Percentiles rank a stretch among this genome's conserved stretches.
Conservation (phyloP, 2,888 invertebrate genomes). For the Sympetrum striolatum region DNA sequence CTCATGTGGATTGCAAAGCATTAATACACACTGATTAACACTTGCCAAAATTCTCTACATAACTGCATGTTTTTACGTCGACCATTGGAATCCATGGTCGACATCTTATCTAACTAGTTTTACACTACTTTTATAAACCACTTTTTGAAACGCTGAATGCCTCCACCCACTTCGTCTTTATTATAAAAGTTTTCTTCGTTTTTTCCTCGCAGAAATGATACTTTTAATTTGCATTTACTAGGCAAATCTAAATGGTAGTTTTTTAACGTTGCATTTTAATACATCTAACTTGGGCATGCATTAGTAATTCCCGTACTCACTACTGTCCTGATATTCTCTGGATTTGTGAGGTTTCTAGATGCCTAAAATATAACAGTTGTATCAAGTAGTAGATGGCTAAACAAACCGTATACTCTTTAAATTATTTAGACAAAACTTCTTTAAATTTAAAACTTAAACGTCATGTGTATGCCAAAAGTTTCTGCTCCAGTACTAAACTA, state of each 20-base stretch:
- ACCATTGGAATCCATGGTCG: conserved; percentile 6
- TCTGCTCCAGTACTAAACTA: neutral
- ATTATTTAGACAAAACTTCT: neutral
- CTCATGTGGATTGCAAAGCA: conserved; percentile 24
- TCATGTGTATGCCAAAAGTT: neutral
- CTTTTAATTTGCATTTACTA: conserved; percentile 36
- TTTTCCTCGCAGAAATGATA: neutral
- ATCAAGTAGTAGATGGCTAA: neutral
- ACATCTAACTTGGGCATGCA: conserved; percentile 39
- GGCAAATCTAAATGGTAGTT: conserved; percentile 29
- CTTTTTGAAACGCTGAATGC: conserved; percentile 34
- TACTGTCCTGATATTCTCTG: neutral
- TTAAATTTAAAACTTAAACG: neutral
- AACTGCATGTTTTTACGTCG: conserved; percentile 41
- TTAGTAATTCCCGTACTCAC: conserved; percentile 9
- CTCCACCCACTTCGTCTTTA: conserved; percentile 37
- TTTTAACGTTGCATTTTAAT: conserved; percentile 37
- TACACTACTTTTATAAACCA: conserved; percentile 34
- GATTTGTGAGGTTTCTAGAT: neutral
- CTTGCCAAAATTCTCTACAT: conserved; percentile 36
- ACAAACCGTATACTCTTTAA: neutral
- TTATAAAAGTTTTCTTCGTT: neutral
- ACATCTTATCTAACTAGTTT: conserved; percentile 38
- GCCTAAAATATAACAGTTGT: neutral
- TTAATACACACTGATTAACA: conserved; percentile 35